Percentiles rank a stretch among this genome's conserved stretches.
These are phyloP conservation scores for Delichon dasypus DNA, from an alignment of 2,797 vertebrate genomes.

Conservation along the genomic window DNA sequence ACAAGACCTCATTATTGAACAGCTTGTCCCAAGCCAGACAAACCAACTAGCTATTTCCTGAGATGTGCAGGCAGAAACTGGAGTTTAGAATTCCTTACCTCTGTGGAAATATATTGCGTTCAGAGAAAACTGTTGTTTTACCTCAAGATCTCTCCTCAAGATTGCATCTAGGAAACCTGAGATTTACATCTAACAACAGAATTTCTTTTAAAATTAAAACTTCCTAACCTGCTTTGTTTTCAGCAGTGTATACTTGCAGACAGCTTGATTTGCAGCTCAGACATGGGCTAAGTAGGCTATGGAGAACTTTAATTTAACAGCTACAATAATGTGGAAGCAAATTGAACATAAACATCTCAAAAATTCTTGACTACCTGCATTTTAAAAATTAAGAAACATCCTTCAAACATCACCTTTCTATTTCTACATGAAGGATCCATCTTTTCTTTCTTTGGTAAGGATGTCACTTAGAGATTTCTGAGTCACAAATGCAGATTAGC, in stretches of 20 bases:
- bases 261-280: neutral
- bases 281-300: neutral
- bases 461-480: conserved; percentile 24
- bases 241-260: neutral
- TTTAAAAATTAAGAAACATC: neutral
- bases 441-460: neutral
- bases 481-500: conserved; percentile 59
- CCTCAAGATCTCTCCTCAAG: neutral
- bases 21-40: neutral
- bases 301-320: neutral
- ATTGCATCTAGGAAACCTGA: neutral
- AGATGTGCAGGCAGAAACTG: neutral
- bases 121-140: neutral
- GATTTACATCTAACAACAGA: neutral
- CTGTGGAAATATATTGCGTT: neutral
- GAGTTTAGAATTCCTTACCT: neutral
- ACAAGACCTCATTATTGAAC: neutral
- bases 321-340: neutral
- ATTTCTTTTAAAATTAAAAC: neutral
- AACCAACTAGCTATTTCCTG: neutral
- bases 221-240: neutral
- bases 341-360: neutral
- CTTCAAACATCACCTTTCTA: neutral
- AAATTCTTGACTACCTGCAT: neutral
- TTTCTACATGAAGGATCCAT: neutral